Percentiles rank a stretch among this genome's conserved stretches.
These are phyloP conservation scores for Drosophila jambulina DNA, from an alignment of 1,140 invertebrate species.

Conservation along the genomic window DNA sequence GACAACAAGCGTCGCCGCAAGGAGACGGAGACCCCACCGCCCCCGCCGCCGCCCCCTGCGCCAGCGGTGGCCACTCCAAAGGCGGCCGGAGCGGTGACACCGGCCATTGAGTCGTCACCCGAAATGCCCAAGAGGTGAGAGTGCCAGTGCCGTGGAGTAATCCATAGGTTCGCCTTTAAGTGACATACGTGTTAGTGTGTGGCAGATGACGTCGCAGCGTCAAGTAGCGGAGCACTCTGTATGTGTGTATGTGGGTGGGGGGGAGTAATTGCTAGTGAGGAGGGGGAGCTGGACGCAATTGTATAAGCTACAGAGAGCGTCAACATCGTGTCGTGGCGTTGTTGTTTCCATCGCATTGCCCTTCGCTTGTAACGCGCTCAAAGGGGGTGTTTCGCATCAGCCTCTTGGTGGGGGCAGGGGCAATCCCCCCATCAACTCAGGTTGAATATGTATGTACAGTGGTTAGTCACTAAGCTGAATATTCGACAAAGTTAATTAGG, in stretches of 20 bases:
- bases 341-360: conserved; percentile 46
- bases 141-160: conserved; percentile 8
- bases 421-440: conserved; percentile 15
- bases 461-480: conserved; percentile 45
- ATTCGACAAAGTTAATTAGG: conserved; percentile 10
- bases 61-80: conserved; percentile 40
- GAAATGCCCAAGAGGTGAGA: conserved; percentile 85
- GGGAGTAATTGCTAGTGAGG: conserved; percentile 18
- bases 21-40: conserved; percentile 76
- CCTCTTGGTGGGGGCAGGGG: conserved; percentile 9
- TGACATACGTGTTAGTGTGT: conserved; percentile 41
- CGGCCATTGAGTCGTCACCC: conserved; percentile 81
- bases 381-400: conserved; percentile 69
- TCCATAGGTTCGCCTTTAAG: conserved; percentile 24
- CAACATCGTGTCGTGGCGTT: conserved; percentile 67
- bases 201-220: conserved; percentile 71
- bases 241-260: background rate
- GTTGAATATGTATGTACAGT: conserved; percentile 36
- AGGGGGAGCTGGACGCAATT: conserved; percentile 30
- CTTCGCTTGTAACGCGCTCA: conserved; percentile 24
- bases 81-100: conserved; percentile 31
- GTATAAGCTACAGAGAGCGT: conserved; percentile 48
- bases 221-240: conserved; percentile 2
- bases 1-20: conserved; percentile 83
- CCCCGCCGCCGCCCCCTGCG: conserved; percentile 51